A percentile compares a stretch with the other conserved stretches of the same genome.
Evolutionary conservation across 2,888 invertebrate genomes (phyloP).

Genomic region (Cerceris rybyensis): DNA sequence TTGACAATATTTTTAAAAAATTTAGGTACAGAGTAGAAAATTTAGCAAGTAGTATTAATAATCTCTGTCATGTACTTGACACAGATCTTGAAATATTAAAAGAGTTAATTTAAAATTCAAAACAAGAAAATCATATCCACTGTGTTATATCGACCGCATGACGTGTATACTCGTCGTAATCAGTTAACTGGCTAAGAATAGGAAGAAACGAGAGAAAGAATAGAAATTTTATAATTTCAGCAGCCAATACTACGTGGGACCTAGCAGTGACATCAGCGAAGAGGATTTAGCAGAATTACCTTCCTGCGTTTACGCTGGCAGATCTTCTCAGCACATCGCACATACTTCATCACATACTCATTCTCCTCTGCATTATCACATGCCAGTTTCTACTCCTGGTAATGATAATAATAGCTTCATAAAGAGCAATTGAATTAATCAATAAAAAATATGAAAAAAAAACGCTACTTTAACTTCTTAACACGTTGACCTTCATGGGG

Average conservation of each 20-base stretch:
- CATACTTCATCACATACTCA: conserved; percentile 76
- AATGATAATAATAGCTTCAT: conserved; percentile 27
- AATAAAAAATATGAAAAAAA: neutral
- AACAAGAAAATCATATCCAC: too few relatives aligned
- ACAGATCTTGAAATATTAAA: too few relatives aligned
- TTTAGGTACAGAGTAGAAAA: too few relatives aligned
- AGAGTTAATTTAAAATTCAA: too few relatives aligned
- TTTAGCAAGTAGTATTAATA: too few relatives aligned
- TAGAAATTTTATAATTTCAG: conserved; percentile 58
- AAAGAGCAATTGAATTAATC: neutral
- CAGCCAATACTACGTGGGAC: conserved; percentile 77
- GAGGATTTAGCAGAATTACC: conserved; percentile 89
- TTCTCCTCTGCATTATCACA: conserved; percentile 79
- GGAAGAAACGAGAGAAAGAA: neutral
- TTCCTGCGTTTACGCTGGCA: conserved; percentile 90
- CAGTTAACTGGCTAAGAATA: neutral
- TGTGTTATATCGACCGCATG: too few relatives aligned
- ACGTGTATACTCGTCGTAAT: neutral
- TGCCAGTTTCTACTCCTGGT: conserved; percentile 79
- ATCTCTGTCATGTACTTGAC: too few relatives aligned
- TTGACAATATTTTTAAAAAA: too few relatives aligned
- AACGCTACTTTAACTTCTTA: neutral
- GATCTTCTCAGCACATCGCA: conserved; percentile 82
- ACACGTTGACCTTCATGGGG: too few relatives aligned
- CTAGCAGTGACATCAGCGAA: conserved; percentile 83